Evolutionary conservation across 1,140 invertebrate genomes (phyloP).

Genomic region (Calephelis virginiensis): DNA sequence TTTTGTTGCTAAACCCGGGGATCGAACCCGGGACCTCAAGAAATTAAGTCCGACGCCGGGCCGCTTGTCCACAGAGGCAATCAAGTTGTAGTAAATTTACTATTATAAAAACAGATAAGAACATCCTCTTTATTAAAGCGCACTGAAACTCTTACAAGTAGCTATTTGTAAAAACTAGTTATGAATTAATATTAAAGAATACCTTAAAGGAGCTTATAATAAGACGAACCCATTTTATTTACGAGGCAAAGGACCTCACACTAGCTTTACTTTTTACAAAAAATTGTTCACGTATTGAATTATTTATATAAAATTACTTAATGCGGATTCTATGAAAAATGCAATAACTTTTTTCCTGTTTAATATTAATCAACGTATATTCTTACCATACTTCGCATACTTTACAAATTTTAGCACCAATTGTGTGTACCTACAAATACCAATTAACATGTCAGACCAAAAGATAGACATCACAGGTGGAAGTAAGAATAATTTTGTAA

Average conservation of each 20-base stretch:
- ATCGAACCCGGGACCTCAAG: too few relatives aligned
- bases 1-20: too few relatives aligned
- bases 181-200: conserved; percentile 7
- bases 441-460: conserved; percentile 4
- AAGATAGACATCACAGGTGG: conserved; percentile 13
- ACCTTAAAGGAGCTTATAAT: conserved; percentile 15
- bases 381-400: conserved; percentile 8
- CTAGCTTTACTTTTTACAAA: conserved; percentile 31
- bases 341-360: conserved; percentile 19
- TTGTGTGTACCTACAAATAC: neutral
- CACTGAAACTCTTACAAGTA: neutral
- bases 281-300: conserved; percentile 46
- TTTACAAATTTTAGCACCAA: conserved; percentile 20
- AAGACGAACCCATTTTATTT: conserved; percentile 20
- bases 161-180: conserved; percentile 11
- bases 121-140: neutral
- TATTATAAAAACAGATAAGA: too few relatives aligned
- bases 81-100: too few relatives aligned
- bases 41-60: too few relatives aligned
- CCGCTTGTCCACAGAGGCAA: too few relatives aligned
- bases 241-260: conserved; percentile 23
- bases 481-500: conserved; percentile 6
- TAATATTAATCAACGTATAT: conserved; percentile 24
- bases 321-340: conserved; percentile 28
- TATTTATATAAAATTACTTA: conserved; percentile 38